Base-by-base conservation (phyloP, 2,113 vertebrate genomes). In the Silurus meridionalis region DNA sequence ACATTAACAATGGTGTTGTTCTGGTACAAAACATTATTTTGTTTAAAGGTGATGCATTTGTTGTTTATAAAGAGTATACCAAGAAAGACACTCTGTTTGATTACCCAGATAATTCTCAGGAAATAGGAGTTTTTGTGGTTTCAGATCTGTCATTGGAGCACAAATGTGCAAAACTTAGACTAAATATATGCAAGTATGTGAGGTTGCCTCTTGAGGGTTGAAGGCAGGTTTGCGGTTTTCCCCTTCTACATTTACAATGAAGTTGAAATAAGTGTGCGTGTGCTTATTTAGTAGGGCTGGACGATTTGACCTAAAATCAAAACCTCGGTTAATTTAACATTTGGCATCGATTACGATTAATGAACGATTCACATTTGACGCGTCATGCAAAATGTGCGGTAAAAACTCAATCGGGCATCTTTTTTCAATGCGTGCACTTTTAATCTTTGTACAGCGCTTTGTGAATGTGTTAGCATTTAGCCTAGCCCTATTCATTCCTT, bases 181-280 rank as follows among this genome's bases (percentile, higher is more conserved):
- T 1, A 37, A 37, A 37, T 37, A 37, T 37, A 37, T 37, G 28
- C 28, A 37, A 37, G 46, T 71, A 75, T 80, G n/a, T 80, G 57
- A 61, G 4, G 11, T 77, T 52, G 9, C 72, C 78, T 64, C 28
- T 37, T 37, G 28, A 72, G 53, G 83, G 71, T 74, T 53, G 57
- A 85, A 37, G 83, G 58, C n/a, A 85, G 48, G 82, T 85, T 85
- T 84, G 83, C 52, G 28, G 83, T 85, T 78, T 85, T 23, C 28
- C 71, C 58, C 72, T 78, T 63, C 72, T 78, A 3, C 71, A 75
- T 84, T 84, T 84, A 23, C 14, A 71, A n/a, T 80, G 58, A 58
- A 28, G 14, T 52, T 4, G 53, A 17, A 71, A 19, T 23, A 57
- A 6, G 46, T 71, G 19, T 69, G 48, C 55, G n/a, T 83, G 8